Conservation (phyloP, 2,113 vertebrate species). For the Canis aureus region DNA sequence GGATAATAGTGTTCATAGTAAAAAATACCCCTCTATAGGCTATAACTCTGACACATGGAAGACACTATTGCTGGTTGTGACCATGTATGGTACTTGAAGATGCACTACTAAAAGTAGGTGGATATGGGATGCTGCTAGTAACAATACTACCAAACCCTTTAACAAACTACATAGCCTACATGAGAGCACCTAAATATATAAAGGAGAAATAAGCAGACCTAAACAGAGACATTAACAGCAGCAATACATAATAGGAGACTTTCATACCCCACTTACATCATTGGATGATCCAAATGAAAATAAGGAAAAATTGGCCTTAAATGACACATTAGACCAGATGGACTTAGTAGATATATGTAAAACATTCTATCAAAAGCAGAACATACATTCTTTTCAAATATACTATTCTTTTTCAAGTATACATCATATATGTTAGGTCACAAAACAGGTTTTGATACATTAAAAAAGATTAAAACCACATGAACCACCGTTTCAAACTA, state of each 20-base stretch:
- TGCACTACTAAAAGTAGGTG: neutral
- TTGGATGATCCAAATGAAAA: neutral
- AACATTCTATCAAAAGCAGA: neutral
- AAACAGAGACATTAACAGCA: neutral
- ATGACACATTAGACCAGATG: neutral
- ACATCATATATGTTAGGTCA: neutral
- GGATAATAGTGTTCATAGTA: neutral
- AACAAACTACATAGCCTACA: neutral
- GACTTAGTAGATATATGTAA: neutral
- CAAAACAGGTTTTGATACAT: neutral
- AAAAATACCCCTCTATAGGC: neutral
- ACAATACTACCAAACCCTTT: neutral
- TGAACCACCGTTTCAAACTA: neutral
- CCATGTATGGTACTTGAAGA: neutral
- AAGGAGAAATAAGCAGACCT: neutral
- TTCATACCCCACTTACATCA: neutral
- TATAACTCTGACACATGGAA: neutral
- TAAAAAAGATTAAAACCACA: neutral
- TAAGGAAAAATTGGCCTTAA: neutral
- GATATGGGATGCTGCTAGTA: neutral
- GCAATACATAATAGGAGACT: neutral
- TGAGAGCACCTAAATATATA: neutral
- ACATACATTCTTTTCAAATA: neutral
- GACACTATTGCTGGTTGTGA: neutral
- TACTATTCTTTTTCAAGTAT: neutral